Evolutionary conservation across 2,797 vertebrate species (phyloP), one percentile per base, ranked within the genome.

Genomic region (Falco peregrinus): DNA sequence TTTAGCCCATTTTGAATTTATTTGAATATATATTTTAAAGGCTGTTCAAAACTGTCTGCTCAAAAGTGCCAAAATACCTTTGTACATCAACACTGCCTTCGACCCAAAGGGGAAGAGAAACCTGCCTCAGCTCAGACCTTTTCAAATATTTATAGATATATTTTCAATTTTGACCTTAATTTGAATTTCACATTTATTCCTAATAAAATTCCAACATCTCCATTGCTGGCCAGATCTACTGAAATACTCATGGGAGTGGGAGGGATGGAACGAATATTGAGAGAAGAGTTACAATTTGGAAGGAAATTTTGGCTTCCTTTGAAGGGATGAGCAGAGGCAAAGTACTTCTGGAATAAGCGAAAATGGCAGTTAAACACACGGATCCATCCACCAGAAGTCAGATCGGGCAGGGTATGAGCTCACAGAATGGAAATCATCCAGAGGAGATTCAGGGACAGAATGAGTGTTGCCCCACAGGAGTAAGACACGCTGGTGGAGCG

Each of bases 141-240:
- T 91, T 97, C 85, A 95, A 96, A 91, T 97, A 96, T 94, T 95
- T 97, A 97, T 81, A 90, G 87, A 41, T 4, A 8, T 77, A 59
- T 84, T 96, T 97, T 96, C 84, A 80, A 93, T 85, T 94, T 81
- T 84, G 41, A 67, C 84, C 74, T 95, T 96, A 68, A 96, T 96
- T 95, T 97, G 79, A 97, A 97, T 96, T 95, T 95, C 94, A 96
- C 61, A 80, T 77, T 94, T 84, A 88, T 93, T 97, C 92, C 88
- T 89, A 93, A 97, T 79, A 94, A 92, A 97, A 91, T 94, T 94
- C 84, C 91, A 83, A 79, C 85, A 73, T 87, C 85, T 71, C 90
- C 48, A 85, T 64, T 71, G 60, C 90, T 94, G 94, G 82, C 33
- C 85, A 85, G 87, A 91, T 59, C 81, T 35, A 60, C 78, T 65